Conservation (phyloP, 2,113 vertebrate genomes). For the Ondatra zibethicus region DNA sequence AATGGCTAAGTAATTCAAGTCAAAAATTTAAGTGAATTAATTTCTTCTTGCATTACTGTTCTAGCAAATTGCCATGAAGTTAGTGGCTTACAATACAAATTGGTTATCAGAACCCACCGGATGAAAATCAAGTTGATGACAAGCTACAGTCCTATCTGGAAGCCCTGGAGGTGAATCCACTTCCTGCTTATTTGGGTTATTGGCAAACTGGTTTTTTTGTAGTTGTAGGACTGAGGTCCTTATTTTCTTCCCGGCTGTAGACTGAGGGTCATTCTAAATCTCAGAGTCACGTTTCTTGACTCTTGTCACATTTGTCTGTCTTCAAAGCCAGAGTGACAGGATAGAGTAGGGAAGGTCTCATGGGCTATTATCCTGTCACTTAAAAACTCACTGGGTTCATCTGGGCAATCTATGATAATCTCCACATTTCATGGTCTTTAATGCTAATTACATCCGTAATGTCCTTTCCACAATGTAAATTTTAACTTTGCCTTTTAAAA, state of each 20-base stretch:
- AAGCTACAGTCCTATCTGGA: conserved; percentile 28
- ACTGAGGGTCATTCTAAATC: conserved; percentile 7
- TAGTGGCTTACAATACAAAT: conserved; percentile 11
- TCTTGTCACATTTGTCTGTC: conserved; percentile 20
- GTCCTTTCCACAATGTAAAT: neutral
- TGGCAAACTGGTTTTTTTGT: neutral
- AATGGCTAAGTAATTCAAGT: conserved; percentile 36
- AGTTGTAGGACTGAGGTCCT: neutral
- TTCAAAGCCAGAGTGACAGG: conserved; percentile 36
- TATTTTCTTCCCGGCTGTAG: conserved; percentile 11
- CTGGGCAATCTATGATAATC: neutral
- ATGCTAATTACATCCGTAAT: conserved; percentile 14
- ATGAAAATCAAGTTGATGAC: neutral
- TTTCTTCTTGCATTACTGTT: conserved; percentile 35
- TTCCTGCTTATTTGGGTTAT: conserved; percentile 25
- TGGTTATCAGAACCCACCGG: neutral
- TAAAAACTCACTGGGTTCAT: neutral
- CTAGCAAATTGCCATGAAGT: conserved; percentile 13
- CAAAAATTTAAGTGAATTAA: conserved; percentile 4
- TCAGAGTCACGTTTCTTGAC: conserved; percentile 33
- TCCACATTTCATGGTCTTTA: conserved; percentile 8
- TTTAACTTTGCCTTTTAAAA: conserved; percentile 35
- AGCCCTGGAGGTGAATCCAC: neutral
- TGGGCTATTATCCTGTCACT: neutral
- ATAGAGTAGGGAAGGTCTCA: neutral